phyloP scores from a whole-genome alignment of 2,888 invertebrate species.

The Luffia ferchaultella region DNA sequence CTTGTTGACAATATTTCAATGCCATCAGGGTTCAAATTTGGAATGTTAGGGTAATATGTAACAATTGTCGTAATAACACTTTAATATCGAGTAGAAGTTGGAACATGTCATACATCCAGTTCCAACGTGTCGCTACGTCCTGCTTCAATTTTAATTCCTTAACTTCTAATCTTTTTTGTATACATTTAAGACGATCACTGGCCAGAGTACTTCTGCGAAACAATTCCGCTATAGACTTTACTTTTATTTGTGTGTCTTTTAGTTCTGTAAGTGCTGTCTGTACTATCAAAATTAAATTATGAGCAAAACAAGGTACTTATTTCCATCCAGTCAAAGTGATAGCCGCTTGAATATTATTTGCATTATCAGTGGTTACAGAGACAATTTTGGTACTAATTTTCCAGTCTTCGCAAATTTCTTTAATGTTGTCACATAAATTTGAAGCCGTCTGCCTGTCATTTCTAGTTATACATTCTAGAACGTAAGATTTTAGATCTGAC shows the following conservation, averaged over 20 bases:
- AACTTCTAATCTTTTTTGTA: conserved; percentile 3
- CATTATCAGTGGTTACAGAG: conserved; percentile 13
- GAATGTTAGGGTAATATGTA: conserved; percentile 1
- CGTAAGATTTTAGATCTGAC: not conserved
- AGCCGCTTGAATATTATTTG: conserved; percentile 17
- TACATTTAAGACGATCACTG: not conserved
- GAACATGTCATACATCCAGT: not conserved
- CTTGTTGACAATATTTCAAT: not conserved
- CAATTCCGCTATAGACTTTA: conserved; percentile 3
- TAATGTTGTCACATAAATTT: conserved; percentile 4
- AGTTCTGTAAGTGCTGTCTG: conserved; percentile 1
- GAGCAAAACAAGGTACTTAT: conserved; percentile 18
- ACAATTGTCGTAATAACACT: not conserved
- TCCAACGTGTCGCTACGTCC: conserved; percentile 2
- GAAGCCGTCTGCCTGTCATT: conserved; percentile 6
- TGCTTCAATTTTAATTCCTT: conserved; percentile 4
- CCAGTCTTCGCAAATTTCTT: no score
- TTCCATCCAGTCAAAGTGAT: conserved; percentile 14
- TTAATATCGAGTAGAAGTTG: not conserved
- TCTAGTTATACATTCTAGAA: conserved; percentile 4
- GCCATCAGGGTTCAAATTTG: conserved; percentile 3
- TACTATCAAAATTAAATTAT: conserved; percentile 14
- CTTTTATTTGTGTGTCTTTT: conserved; percentile 1
- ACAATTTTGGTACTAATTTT: not conserved
- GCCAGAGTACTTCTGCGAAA: conserved; percentile 6